Conservation (phyloP, 2,888 invertebrate genomes). For the Lepas anatifera region DNA sequence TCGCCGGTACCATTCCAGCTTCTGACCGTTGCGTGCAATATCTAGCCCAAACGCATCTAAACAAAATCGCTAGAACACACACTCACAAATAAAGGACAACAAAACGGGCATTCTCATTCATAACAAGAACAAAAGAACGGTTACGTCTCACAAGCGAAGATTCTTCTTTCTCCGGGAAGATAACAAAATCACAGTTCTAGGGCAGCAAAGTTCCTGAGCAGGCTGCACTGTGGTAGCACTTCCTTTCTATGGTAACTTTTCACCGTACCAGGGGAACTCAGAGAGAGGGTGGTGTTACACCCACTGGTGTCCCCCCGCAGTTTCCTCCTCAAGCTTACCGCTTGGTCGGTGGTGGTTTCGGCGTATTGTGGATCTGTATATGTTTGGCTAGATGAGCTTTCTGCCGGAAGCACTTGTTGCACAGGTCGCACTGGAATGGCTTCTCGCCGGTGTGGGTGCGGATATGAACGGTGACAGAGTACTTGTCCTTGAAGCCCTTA, state of each 20-base stretch:
- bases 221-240: constrained; percentile 10
- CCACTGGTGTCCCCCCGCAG: too few species aligned
- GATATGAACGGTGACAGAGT: constrained; percentile 95
- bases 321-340: constrained; percentile 16
- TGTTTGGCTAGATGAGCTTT: constrained; percentile 86
- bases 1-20: too few species aligned
- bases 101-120: not conserved
- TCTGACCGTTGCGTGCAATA: too few species aligned
- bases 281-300: too few species aligned
- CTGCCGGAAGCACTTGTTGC: constrained; percentile 76
- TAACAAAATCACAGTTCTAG: constrained; percentile 11
- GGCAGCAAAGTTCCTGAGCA: constrained; percentile 11
- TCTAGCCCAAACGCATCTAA: too few species aligned
- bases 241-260: not conserved
- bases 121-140: constrained; percentile 11
- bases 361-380: constrained; percentile 65
- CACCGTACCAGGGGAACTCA: constrained; percentile 3
- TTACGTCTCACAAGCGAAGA: not conserved
- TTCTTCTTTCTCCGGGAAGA: constrained; percentile 6
- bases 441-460: constrained; percentile 97
- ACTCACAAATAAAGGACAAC: not conserved
- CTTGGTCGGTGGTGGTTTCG: constrained; percentile 24
- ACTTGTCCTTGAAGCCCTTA: constrained; percentile 89
- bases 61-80: too few species aligned
- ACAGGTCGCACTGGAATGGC: constrained; percentile 86